Conservation (phyloP, 1,140 invertebrate genomes). For the Zaprionus nigranus region DNA sequence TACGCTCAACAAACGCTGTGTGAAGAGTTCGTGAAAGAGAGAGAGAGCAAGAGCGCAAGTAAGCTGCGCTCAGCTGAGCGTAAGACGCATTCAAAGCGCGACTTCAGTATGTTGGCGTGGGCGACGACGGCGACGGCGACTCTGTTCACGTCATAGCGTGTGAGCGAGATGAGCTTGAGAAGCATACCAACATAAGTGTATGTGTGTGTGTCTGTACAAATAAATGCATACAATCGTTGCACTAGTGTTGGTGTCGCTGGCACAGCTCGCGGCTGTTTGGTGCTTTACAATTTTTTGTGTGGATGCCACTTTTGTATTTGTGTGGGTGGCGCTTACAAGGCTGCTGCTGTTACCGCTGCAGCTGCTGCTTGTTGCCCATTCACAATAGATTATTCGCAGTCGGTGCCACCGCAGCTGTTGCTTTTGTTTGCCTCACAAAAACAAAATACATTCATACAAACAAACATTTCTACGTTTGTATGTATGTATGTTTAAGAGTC, state of each 20-base stretch:
- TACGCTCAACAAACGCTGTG: conserved; percentile 34
- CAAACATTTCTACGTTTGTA: background rate
- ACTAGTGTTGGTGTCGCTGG: conserved; percentile 39
- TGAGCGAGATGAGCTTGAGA: conserved; percentile 19
- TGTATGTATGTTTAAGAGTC: background rate
- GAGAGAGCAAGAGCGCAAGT: conserved; percentile 23
- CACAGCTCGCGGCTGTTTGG: conserved; percentile 36
- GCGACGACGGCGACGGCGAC: conserved; percentile 8
- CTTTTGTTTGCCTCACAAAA: conserved; percentile 52
- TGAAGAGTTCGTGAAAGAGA: conserved; percentile 14
- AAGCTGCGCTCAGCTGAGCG: conserved; percentile 64
- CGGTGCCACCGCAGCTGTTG: conserved; percentile 60
- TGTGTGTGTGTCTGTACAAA: background rate
- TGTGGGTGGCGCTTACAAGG: conserved; percentile 78
- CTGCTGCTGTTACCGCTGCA: conserved; percentile 45
- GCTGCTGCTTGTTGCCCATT: conserved; percentile 56
- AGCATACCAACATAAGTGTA: background rate
- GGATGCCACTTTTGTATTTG: conserved; percentile 68
- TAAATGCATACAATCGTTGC: conserved; percentile 23
- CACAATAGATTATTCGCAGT: conserved; percentile 53
- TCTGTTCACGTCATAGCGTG: conserved; percentile 63
- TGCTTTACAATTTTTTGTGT: conserved; percentile 72
- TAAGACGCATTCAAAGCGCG: conserved; percentile 69
- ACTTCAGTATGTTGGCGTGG: conserved; percentile 56
- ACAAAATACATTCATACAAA: conserved; percentile 2